Evolutionary conservation across 2,888 invertebrate species (phyloP).

Genomic region (Caenorhabditis panamensis): DNA sequence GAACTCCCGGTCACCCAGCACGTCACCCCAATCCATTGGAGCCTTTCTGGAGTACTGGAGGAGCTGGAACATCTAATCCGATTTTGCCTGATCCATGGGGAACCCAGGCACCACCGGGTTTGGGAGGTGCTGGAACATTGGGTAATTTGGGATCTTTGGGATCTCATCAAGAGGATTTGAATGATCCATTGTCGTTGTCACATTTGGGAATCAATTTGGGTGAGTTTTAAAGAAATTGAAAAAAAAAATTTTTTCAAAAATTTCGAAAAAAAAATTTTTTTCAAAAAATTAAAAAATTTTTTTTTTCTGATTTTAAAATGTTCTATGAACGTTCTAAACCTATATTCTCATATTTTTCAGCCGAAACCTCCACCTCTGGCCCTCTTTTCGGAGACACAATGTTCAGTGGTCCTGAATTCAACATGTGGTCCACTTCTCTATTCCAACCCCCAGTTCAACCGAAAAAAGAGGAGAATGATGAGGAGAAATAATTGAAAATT

Average conservation of each 20-base stretch:
- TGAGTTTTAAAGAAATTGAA: conserved; percentile 1
- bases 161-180: conserved; percentile 22
- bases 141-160: no score
- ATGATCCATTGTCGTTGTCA: conserved; percentile 49
- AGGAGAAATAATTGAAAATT: conserved; percentile 13
- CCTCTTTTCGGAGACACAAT: conserved; percentile 49
- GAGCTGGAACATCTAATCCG: neutral
- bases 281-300: neutral
- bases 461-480: conserved; percentile 10
- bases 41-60: neutral
- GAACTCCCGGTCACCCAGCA: conserved; percentile 48
- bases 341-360: conserved; percentile 13
- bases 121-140: neutral
- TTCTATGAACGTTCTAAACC: no score
- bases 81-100: conserved; percentile 23
- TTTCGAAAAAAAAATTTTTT: neutral
- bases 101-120: neutral
- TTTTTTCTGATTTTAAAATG: neutral
- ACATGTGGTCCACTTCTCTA: conserved; percentile 51
- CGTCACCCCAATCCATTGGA: conserved; percentile 1
- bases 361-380: conserved; percentile 7
- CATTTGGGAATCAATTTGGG: conserved; percentile 52
- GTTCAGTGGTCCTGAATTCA: conserved; percentile 61
- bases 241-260: neutral
- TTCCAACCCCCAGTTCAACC: conserved; percentile 36